Base-by-base conservation (phyloP, 2,888 invertebrate species). In the Chrysomela aeneicollis region DNA sequence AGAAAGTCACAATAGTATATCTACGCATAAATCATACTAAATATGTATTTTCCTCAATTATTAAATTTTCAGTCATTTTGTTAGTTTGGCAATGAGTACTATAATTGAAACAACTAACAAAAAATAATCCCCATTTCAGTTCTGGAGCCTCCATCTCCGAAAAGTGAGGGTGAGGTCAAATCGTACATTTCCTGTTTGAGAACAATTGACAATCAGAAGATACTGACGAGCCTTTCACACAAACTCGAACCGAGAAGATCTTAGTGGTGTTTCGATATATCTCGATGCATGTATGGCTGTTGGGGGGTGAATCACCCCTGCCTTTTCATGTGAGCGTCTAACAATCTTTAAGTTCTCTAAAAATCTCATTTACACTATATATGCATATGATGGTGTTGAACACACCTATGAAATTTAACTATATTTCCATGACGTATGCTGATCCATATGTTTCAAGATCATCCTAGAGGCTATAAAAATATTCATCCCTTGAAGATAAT, bases 141-240 rank as follows among this genome's bases (percentile, higher is more conserved):
- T 69, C 79, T 91, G 74, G 88, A 89, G 69, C 90, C 91, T 46
- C 89, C 89, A 6, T 88, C 90, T 17, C 89, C 90, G 17, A 91
- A 91, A 78, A 89, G 88, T 75, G 89, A 90, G 76, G 86, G 86
- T 50, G 91, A 91, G 78, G 87, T 90, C 22, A 86, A 88, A 70
- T 85, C 88, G 12, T 91, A 90, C 81, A 89, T 91, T 71, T 87
- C 90, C 76, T 89, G 90, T 79, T 84, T 93, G 74, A 86, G 90
- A 73, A 90, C 91, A 58, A 91, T 93, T 76, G 93, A 94, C 84
- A 92, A 92, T 84, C 92, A 93, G 80, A 84, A 91, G 74, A 86
- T 88, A 53, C 82, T 94, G 62, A 91, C 90, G 66, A 89, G 89
- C 76, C 85, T 93, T 81, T 93, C 93, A n/a, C 90, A 92, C 79